phyloP scores from a whole-genome alignment of 2,888 invertebrate genomes.

The Heliconius hortense region DNA sequence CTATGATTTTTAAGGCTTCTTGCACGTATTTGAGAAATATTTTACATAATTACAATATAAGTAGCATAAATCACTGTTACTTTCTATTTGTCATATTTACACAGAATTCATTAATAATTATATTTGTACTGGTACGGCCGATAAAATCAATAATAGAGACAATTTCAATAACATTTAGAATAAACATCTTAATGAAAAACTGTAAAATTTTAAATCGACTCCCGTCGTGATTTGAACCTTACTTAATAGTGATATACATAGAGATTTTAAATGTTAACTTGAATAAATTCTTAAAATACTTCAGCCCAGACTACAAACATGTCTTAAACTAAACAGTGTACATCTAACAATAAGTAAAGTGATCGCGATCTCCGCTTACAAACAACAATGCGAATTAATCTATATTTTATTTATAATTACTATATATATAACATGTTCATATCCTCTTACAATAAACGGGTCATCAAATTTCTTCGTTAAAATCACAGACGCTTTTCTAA shows the following conservation, averaged over 20 bases:
- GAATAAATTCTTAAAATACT: constrained; percentile 64
- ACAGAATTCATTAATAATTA: constrained; percentile 58
- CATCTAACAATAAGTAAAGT: constrained; percentile 52
- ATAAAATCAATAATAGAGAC: constrained; percentile 64
- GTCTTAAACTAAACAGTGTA: constrained; percentile 14
- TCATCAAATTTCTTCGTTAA: constrained; percentile 79
- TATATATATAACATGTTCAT: constrained; percentile 58
- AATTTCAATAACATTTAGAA: constrained; percentile 64
- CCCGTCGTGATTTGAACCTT: constrained; percentile 52
- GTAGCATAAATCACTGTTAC: constrained; percentile 74
- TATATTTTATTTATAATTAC: constrained; percentile 55
- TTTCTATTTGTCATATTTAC: constrained; percentile 69
- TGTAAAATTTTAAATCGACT: constrained; percentile 58
- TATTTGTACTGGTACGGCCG: constrained; percentile 78
- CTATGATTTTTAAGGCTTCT: constrained; percentile 81
- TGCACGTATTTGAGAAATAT: constrained; percentile 75
- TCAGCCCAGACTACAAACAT: constrained; percentile 50
- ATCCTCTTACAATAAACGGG: constrained; percentile 70
- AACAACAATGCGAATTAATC: constrained; percentile 42
- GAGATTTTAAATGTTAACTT: constrained; percentile 63
- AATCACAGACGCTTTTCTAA: constrained; percentile 82
- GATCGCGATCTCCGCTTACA: constrained; percentile 36
- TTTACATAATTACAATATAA: constrained; percentile 76
- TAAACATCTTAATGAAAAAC: constrained; percentile 64
- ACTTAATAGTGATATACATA: constrained; percentile 55